Conservation (phyloP, 1,140 invertebrate species). For the Coelopa frigida region DNA sequence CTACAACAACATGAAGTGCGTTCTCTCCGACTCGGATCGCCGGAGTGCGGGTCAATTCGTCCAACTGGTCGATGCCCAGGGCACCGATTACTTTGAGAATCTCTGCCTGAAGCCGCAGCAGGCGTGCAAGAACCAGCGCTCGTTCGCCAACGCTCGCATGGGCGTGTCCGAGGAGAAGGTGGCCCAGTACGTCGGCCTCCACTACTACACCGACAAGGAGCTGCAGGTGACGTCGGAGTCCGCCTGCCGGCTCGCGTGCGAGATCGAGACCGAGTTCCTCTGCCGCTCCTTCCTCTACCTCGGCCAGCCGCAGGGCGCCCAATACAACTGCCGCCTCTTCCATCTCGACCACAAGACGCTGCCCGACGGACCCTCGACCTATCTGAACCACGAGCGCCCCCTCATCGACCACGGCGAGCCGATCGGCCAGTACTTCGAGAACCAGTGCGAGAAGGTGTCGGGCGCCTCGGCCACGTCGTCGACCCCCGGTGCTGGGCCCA, state of each 20-base stretch:
- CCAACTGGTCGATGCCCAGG: conserved; percentile 80
- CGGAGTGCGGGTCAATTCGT: conserved; percentile 75
- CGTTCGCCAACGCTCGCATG: conserved; percentile 71
- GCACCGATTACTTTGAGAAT: conserved; percentile 93
- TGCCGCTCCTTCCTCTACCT: conserved; percentile 85
- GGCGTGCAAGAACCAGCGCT: conserved; percentile 70
- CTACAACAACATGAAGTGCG: conserved; percentile 84
- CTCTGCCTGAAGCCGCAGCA: conserved; percentile 81
- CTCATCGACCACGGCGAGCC: conserved; percentile 85
- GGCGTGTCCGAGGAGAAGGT: conserved; percentile 85
- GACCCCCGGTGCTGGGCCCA: conserved; percentile 36
- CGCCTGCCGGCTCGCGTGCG: conserved; percentile 80
- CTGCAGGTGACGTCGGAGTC: conserved; percentile 75
- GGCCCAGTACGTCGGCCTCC: conserved; percentile 80
- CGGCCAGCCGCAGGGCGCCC: conserved; percentile 61
- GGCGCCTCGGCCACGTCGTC: conserved; percentile 36
- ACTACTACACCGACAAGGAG: conserved; percentile 92
- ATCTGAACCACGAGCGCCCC: conserved; percentile 78
- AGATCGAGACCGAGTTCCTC: conserved; percentile 87
- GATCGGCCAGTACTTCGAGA: conserved; percentile 83
- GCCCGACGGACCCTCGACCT: conserved; percentile 84
- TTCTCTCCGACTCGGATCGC: conserved; percentile 80
- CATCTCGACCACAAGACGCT: conserved; percentile 87
- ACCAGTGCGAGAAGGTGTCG: conserved; percentile 65
- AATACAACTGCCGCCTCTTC: conserved; percentile 86